Evolutionary conservation across 2,797 vertebrate genomes (phyloP).

Genomic region (Vireo griseus): DNA sequence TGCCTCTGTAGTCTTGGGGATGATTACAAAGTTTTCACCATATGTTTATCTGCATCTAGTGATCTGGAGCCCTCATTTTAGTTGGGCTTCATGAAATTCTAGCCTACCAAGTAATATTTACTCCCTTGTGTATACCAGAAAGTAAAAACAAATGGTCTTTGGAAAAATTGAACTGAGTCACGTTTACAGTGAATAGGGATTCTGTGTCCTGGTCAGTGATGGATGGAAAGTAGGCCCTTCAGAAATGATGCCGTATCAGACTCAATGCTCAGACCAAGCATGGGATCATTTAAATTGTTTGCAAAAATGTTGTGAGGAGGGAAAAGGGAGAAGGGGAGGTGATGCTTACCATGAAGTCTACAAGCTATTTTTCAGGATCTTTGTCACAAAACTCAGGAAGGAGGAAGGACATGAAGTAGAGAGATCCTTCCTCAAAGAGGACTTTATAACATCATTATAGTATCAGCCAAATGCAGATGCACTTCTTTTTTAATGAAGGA

Average conservation of each 20-base stretch:
- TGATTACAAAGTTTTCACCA: slow-evolving; percentile 7
- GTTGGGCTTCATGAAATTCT: background rate
- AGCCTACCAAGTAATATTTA: slow-evolving; percentile 16
- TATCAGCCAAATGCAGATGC: background rate
- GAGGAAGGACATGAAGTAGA: background rate
- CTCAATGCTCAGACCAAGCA: background rate
- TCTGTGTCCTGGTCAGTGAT: background rate
- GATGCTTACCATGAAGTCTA: background rate
- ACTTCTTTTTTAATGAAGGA: background rate
- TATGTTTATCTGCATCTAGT: slow-evolving; percentile 26
- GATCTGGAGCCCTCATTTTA: slow-evolving; percentile 7
- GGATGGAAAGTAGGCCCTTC: background rate
- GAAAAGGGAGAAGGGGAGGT: background rate
- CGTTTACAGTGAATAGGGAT: background rate
- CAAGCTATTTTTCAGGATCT: background rate
- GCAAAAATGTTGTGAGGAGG: background rate
- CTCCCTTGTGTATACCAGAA: background rate
- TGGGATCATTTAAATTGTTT: background rate
- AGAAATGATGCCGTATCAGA: background rate
- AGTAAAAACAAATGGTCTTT: slow-evolving; percentile 16
- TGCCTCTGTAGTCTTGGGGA: slow-evolving; percentile 9
- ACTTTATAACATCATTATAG: background rate
- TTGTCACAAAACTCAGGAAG: background rate
- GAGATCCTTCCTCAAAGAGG: background rate
- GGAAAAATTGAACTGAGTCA: background rate